Evolutionary conservation across 2,888 invertebrate genomes (phyloP), one percentile per base, ranked within the genome.

Genomic region (Eumerus sabulonum): DNA sequence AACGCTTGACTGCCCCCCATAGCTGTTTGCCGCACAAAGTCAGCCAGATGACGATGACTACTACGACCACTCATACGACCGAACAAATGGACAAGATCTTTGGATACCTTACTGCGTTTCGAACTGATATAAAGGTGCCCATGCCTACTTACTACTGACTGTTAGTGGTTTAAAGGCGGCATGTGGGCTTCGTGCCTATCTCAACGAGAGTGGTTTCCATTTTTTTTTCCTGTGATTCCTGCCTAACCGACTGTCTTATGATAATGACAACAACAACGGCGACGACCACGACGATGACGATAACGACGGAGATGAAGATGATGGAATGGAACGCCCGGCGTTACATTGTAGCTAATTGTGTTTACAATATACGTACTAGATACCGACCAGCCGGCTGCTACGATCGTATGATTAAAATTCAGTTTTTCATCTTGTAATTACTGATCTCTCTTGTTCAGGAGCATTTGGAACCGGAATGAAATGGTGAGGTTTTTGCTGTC

Each of bases 351-450:
- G 50, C 42, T 64, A 68, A 79, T 79, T 70, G 64, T 72, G 57
- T 57, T 79, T 64, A 74, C 68, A 79, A 64, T 64, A 67, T 59
- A 62, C 62, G n/a, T n/a, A n/a, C n/a, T n/a, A n/a, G n/a, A n/a
- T n/a, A n/a, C n/a, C n/a, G 36, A 63, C 63, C 67, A 45, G 44
- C 27, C 7, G 40, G 63, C 57, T 62, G 45, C 38, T 51, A 59
- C 68, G 50, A 57, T 42, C 45, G 50, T 60, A 47, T 36, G 64
- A 77, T 73, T 73, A 67, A n/a, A 54, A 77, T 59, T 63, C 48
- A 14, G 45, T 16, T 50, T 68, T 62, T 60, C 72, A 59, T 63
- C 62, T 53, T 63, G 56, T 53, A 63, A 70, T 64, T 67, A 44
- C 56, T 47, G 27, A 48, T n/a, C 7, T 27, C 27, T 27, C 27